Percentiles rank a stretch among this genome's conserved stretches.
These are phyloP conservation scores for Galbula dea DNA, from an alignment of 2,113 vertebrate species.

Conservation along the genomic window DNA sequence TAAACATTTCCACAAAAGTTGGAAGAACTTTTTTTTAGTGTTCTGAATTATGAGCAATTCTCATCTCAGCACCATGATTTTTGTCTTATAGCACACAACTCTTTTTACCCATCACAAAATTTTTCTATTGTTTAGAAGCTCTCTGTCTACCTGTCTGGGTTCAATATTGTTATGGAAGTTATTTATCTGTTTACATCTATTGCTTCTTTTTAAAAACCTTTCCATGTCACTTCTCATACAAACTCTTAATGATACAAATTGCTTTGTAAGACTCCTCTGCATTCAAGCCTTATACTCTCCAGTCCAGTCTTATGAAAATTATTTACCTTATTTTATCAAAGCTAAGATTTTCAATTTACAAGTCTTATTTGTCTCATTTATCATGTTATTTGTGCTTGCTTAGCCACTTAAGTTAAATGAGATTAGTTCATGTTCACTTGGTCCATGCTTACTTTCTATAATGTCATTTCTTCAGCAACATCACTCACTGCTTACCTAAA, in stretches of 20 bases:
- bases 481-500: neutral
- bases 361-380: neutral
- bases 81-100: neutral
- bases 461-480: neutral
- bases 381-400: neutral
- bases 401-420: neutral
- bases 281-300: neutral
- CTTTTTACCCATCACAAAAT: neutral
- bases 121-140: neutral
- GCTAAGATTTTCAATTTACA: neutral
- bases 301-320: neutral
- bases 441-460: neutral
- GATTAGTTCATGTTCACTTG: neutral
- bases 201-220: neutral
- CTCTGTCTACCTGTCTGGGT: neutral
- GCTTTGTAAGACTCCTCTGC: neutral
- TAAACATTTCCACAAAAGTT: neutral
- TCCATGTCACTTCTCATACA: neutral
- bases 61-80: neutral
- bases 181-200: conserved; percentile 4
- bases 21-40: neutral
- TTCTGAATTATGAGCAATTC: conserved; percentile 24
- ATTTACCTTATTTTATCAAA: conserved; percentile 4
- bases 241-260: neutral
- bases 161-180: neutral